A percentile compares a stretch with the other conserved stretches of the same genome.
Conservation (phyloP, 2,113 vertebrate species). For the Lophochroa leadbeateri region DNA sequence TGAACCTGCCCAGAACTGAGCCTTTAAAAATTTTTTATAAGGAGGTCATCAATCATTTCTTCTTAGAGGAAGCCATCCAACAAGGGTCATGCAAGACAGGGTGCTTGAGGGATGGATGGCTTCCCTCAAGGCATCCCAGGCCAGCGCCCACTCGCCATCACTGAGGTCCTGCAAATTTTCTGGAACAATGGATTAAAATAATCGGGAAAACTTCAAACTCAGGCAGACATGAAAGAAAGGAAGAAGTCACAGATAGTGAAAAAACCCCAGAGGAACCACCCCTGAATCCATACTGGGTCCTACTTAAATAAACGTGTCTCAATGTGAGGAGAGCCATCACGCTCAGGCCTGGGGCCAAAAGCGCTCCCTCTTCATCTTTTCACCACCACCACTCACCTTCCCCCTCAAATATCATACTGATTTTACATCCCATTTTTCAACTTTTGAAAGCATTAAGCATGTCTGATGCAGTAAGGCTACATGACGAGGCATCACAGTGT, state of each 20-base stretch:
- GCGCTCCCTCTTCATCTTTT: background rate
- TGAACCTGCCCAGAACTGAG: background rate
- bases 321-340: rapidly evolving
- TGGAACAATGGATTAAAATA: background rate
- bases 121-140: background rate
- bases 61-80: rapidly evolving
- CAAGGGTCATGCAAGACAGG: background rate
- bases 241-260: background rate
- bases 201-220: background rate
- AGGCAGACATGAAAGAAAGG: background rate
- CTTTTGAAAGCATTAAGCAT: background rate
- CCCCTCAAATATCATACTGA: background rate
- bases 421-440: background rate
- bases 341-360: background rate
- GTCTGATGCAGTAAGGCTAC: background rate
- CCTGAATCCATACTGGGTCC: background rate
- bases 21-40: background rate
- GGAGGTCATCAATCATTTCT: background rate
- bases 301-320: background rate
- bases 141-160: rapidly evolving
- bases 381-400: background rate
- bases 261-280: background rate
- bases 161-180: background rate
- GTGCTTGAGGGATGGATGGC: rapidly evolving
- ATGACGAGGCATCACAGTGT: background rate